Evolutionary conservation across 2,888 invertebrate species (phyloP), one percentile per base, ranked within the genome.

Genomic region (Scrobipalpa costella): DNA sequence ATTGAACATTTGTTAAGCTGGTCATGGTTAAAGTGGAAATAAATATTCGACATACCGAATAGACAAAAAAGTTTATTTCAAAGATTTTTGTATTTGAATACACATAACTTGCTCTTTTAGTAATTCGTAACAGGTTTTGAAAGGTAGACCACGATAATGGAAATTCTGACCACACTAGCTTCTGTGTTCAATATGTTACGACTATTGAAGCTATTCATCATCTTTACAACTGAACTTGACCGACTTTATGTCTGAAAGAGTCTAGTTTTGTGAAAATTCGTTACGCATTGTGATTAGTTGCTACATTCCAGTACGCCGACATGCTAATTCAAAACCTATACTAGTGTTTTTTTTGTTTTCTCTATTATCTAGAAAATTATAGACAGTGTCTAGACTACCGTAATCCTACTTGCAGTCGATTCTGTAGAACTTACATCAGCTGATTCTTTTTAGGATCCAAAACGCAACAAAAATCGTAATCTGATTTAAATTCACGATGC

Each of bases 401-500:
- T 5, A 2, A 27, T 27, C 27, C 5, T 27, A 27, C 27, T 27
- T 27, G 2, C 2, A 2, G 27, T 27, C 27, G n/a, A 27, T 27
- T 27, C 27, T n/a, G n/a, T n/a, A n/a, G n/a, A n/a, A 7, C 6
- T 38, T 11, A 38, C 38, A 38, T 38, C 38, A 2, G 8, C 38
- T 7, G 49, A 49, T n/a, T n/a, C n/a, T 49, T 17, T 21, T 19
- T 21, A 2, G 11, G 21, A 21, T 52, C 9, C 2, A 27, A 21
- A 52, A 52, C 13, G 27, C 27, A 27, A 27, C 27, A 27, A 11
- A 2, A 21, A 2, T 11, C 21, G 11, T 9, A 9, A 50, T 52
- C 27, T 52, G 57, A 58, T 63, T 34, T 38, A 58, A 57, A 57
- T 63, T 44, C 57, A 40, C 38, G 61, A 52, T 40, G 61, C 38